A percentile compares a stretch with the other conserved stretches of the same genome.
phyloP scores from a whole-genome alignment of 2,113 vertebrate species.

The Mormoops blainvillei region DNA sequence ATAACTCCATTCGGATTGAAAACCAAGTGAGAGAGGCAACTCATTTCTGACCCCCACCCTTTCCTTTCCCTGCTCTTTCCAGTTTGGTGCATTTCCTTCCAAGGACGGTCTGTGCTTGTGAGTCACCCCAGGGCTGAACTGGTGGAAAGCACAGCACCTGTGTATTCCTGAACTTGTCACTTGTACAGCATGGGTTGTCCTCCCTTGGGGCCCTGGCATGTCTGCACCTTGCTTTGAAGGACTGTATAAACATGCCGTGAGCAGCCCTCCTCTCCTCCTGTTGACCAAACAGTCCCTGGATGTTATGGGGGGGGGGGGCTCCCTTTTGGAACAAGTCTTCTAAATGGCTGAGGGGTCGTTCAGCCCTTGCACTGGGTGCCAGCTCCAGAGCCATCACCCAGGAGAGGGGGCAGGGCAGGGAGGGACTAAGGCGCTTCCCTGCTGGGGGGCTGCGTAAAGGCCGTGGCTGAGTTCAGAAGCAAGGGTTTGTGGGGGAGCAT shows the following conservation, averaged over 20 bases:
- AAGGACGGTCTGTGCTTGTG: background rate
- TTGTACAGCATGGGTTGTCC: rapidly evolving
- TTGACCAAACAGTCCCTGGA: background rate
- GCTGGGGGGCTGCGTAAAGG: background rate
- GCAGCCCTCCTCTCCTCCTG: background rate
- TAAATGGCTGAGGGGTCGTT: background rate
- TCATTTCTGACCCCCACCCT: background rate
- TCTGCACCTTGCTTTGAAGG: background rate
- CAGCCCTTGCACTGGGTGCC: background rate
- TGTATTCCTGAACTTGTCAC: rapidly evolving
- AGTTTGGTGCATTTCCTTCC: background rate
- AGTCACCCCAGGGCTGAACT: background rate
- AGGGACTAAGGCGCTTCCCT: background rate
- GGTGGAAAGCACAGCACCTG: too few relatives aligned
- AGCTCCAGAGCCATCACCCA: background rate
- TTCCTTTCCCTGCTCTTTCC: background rate
- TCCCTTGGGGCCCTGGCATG: background rate
- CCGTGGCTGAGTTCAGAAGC: background rate
- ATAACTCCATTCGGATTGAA: background rate
- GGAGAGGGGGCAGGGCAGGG: background rate
- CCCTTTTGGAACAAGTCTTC: background rate
- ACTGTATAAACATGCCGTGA: background rate
- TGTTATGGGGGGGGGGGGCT: too few relatives aligned
- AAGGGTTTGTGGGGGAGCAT: background rate
- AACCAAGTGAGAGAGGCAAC: background rate